phyloP scores from a whole-genome alignment of 2,888 invertebrate genomes.

The Drosophila meridiana region DNA sequence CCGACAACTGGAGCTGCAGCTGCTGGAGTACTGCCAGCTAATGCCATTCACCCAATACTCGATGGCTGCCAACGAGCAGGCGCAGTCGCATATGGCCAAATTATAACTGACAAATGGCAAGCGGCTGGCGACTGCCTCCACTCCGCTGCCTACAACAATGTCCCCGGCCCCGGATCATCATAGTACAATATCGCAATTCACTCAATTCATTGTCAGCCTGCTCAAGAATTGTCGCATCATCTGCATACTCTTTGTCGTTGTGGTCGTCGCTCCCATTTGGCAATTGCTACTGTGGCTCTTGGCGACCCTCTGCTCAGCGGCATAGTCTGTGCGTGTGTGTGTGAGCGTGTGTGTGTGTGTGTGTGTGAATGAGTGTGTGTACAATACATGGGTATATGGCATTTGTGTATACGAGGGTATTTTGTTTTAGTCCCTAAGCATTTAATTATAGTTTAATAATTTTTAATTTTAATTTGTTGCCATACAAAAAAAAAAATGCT shows the following conservation, averaged over 20 bases:
- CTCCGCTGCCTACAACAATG: slow-evolving; percentile 22
- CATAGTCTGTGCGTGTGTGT: slow-evolving; percentile 14
- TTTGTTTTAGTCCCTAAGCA: slow-evolving; percentile 21
- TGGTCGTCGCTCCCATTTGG: slow-evolving; percentile 72
- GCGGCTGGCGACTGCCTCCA: slow-evolving; percentile 31
- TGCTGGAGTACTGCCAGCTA: slow-evolving; percentile 82
- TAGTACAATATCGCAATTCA: slow-evolving; percentile 66
- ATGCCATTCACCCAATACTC: slow-evolving; percentile 83
- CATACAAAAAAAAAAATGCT: slow-evolving; percentile 31
- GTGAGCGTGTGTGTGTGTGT: background rate
- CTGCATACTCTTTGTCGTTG: slow-evolving; percentile 71
- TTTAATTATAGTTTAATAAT: slow-evolving; percentile 33
- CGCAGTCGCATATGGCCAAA: slow-evolving; percentile 77
- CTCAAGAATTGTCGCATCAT: slow-evolving; percentile 79
- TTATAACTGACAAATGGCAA: slow-evolving; percentile 81
- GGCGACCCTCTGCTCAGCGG: slow-evolving; percentile 25
- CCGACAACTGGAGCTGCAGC: slow-evolving; percentile 65
- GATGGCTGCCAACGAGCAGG: slow-evolving; percentile 69
- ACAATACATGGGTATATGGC: background rate
- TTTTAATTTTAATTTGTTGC: slow-evolving; percentile 32
- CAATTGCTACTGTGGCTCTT: slow-evolving; percentile 70
- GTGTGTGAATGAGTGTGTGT: background rate
- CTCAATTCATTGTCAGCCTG: slow-evolving; percentile 55
- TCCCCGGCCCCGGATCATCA: slow-evolving; percentile 33
- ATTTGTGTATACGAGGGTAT: background rate